Evolutionary conservation across 2,113 vertebrate genomes (phyloP), one percentile per base, ranked within the genome.

Genomic region (Egretta garzetta): DNA sequence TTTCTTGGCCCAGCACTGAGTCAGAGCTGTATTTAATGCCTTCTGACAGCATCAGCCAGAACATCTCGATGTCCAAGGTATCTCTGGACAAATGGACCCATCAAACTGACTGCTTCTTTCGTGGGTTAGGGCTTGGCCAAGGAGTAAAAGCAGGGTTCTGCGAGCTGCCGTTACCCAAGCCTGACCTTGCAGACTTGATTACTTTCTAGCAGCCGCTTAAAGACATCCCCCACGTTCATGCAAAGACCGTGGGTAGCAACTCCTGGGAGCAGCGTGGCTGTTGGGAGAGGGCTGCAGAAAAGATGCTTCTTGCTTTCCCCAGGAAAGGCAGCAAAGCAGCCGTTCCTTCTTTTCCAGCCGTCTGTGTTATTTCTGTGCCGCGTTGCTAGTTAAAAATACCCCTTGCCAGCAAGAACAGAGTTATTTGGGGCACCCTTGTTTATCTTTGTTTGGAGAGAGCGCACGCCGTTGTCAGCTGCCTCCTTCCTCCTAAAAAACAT

Each of bases 351-450:
- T 39, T 88, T 81, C 74, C 62, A 94, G 86, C 22, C 10, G 3
- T 77, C 89, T 93, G 88, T 70, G 86, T 90, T 96, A 90, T 80
- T 96, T 96, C 60, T 75, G 77, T 75, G 70, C 80, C 11, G 0
- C 3, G 14, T 74, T 80, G 49, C 82, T 84, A 84, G 56, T 96
- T 82, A 93, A 82, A 93, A 96, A 96, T 96, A 93, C 64, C 59
- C 88, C 52, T 91, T 91, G 67, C 92, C 89, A 93, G 47, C 92
- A 95, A 90, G 89, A 95, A 93, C 12, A 1, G 62, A 79, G 80
- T 95, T 95, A 96, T 98, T 94, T 97, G 86, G 91, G 85, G 94
- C 72, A 74, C 70, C 85, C 96, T 89, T 94, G 76, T 97, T 96
- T 97, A 87, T 93, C 94, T 97, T 92, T 89, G 82, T 94, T 96